Percentiles rank a stretch among this genome's conserved stretches.
Evolutionary conservation across 2,888 invertebrate genomes (phyloP).

Genomic region (Eurytoma adleriae): DNA sequence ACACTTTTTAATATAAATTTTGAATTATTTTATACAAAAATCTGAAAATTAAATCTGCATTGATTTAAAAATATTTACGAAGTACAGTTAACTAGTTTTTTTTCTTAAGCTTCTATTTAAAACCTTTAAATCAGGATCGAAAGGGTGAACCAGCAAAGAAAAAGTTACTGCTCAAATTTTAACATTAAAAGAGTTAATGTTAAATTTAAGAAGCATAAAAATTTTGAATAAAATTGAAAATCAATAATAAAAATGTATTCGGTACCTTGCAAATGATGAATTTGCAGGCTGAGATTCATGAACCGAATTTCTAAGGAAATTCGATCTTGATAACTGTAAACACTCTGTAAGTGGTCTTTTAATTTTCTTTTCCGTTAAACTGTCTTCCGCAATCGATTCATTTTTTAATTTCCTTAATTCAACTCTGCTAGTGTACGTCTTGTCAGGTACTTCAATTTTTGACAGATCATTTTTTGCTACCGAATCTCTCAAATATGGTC

Average conservation of each 20-base stretch:
- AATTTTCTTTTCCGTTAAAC: conserved; percentile 14
- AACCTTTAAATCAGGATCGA: too few relatives aligned
- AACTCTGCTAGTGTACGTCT: conserved; percentile 8
- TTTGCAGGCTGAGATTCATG: conserved; percentile 49
- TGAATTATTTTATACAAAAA: too few relatives aligned
- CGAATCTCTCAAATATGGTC: conserved; percentile 65
- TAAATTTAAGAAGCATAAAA: conserved; percentile 30
- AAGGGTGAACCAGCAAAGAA: too few relatives aligned
- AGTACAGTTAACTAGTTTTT: too few relatives aligned
- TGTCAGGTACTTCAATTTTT: conserved; percentile 11
- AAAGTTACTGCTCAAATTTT: too few relatives aligned
- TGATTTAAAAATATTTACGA: too few relatives aligned
- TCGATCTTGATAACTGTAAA: conserved; percentile 53
- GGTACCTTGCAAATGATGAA: conserved; percentile 51
- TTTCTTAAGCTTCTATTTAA: too few relatives aligned
- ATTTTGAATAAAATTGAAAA: conserved; percentile 54
- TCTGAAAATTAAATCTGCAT: too few relatives aligned
- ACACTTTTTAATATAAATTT: too few relatives aligned
- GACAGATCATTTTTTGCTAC: conserved; percentile 14
- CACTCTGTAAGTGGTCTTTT: conserved; percentile 51
- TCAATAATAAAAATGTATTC: conserved; percentile 41
- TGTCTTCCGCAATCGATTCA: conserved; percentile 17
- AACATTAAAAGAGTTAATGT: neutral
- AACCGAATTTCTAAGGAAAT: conserved; percentile 55
- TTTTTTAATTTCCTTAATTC: conserved; percentile 32